Evolutionary conservation across 2,888 invertebrate genomes (phyloP), one percentile per base, ranked within the genome.

Genomic region (Himalopsyche kuldschensis): DNA sequence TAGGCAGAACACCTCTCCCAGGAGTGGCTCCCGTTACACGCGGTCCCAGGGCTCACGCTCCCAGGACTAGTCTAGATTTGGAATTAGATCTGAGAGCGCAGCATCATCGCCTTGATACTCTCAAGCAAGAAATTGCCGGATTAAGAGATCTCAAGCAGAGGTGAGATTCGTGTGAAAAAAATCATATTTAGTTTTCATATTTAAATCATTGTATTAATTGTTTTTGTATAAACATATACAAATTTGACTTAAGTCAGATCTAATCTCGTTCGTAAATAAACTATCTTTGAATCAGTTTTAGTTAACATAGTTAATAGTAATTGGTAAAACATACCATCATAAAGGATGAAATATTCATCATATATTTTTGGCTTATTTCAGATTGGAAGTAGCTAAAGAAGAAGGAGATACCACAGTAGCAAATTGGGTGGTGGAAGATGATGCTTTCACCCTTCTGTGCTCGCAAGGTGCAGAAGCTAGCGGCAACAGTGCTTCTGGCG

Each of bases 21-120:
- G 75, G 78, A 81, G 87, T 32, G 86, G 87, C 69, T 85, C 86
- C 86, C 85, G 46, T 27, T 17, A 31, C 35, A 46, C 41, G 82
- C 10, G 87, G 87, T 84, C 88, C 89, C 90, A 87, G 93, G 88
- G 90, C 92, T 87, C 93, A 93, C 77, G 93, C 94, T 41, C 93
- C 95, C 41, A 93, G 97, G 87, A 98, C 98, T 0, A 97, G 98
- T 0, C 93, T 98, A 79, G 98, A 98, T 90, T 93, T 98, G 87
- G 96, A 98, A 89, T 92, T 98, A 85, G 98, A 98, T 90, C 93
- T 98, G 87, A 96, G 96, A 90, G 98, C 98, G 81, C 98, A 98
- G 88, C 97, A 98, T 90, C 95, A 96, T 17, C 93, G 96, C 83
- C 91, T 98, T 80, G 94, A 95, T 86, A 96, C 97, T 88, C 93